A percentile compares a stretch with the other conserved stretches of the same genome.
phyloP scores from a whole-genome alignment of 2,113 vertebrate genomes.

The Catagonus wagneri region DNA sequence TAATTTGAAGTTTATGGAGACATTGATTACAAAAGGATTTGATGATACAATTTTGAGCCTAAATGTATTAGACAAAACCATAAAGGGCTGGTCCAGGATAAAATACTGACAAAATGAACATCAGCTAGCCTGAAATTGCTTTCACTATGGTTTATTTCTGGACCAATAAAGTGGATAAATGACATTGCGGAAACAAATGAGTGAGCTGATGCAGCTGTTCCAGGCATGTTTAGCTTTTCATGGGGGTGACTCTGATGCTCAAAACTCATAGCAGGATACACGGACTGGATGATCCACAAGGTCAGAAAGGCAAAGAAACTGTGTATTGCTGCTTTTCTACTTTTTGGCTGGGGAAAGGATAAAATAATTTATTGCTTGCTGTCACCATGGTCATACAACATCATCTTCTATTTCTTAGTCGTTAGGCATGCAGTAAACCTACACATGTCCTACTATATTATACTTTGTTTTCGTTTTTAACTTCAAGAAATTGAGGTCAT shows the following conservation, averaged over 20 bases:
- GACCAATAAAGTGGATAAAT: not conserved
- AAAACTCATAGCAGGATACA: not conserved
- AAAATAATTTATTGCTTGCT: not conserved
- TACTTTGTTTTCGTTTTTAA: not conserved
- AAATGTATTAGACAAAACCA: not conserved
- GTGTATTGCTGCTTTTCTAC: not conserved
- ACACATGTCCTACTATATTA: not conserved
- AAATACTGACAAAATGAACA: constrained; percentile 1
- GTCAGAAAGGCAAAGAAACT: not conserved
- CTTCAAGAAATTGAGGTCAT: constrained; percentile 4
- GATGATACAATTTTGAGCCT: not conserved
- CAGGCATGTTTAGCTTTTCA: not conserved
- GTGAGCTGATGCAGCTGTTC: not conserved
- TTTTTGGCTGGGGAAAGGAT: not conserved
- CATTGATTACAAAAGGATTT: constrained; percentile 12
- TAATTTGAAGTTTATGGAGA: constrained; percentile 24
- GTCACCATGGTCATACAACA: not conserved
- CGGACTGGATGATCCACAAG: not conserved
- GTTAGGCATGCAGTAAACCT: not conserved
- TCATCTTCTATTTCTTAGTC: constrained; percentile 16
- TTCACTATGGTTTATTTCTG: constrained; percentile 43
- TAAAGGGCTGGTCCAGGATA: not conserved
- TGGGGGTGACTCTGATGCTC: not conserved
- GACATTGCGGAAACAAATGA: not conserved
- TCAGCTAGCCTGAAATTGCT: not conserved